Evolutionary conservation across 2,113 vertebrate genomes (phyloP).

Genomic region (Gallinago jamesoni): DNA sequence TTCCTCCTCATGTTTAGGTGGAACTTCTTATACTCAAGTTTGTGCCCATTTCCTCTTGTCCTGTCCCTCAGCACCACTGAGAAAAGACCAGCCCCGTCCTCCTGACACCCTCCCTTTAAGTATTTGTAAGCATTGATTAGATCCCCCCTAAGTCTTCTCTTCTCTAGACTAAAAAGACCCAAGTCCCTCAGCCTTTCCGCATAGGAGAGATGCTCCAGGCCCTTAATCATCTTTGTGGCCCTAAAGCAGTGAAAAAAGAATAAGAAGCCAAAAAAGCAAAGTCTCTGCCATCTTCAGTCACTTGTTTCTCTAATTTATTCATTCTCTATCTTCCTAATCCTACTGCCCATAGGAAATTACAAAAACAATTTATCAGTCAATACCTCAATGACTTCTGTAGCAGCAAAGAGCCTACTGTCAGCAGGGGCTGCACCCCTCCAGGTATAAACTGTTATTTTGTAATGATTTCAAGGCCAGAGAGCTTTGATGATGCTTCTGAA

Average conservation of each 20-base stretch:
- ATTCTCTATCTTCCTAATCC: neutral
- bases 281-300: neutral
- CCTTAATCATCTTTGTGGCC: no score
- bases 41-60: no score
- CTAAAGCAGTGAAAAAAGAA: neutral
- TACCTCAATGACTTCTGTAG: neutral
- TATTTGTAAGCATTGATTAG: no score
- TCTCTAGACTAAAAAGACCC: no score
- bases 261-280: neutral
- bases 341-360: neutral
- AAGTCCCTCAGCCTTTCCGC: no score
- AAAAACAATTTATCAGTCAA: neutral
- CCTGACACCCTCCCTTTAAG: no score
- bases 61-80: no score
- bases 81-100: no score
- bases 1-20: no score
- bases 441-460: neutral
- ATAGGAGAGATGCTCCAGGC: no score
- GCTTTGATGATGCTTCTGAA: neutral
- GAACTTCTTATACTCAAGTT: no score
- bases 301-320: neutral
- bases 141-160: no score
- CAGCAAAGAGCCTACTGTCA: neutral
- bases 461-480: neutral
- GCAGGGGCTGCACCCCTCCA: neutral